A percentile compares a stretch with the other conserved stretches of the same genome.
These are phyloP conservation scores for Philaenus spumarius DNA, from an alignment of 1,140 invertebrate species.

Conservation along the genomic window DNA sequence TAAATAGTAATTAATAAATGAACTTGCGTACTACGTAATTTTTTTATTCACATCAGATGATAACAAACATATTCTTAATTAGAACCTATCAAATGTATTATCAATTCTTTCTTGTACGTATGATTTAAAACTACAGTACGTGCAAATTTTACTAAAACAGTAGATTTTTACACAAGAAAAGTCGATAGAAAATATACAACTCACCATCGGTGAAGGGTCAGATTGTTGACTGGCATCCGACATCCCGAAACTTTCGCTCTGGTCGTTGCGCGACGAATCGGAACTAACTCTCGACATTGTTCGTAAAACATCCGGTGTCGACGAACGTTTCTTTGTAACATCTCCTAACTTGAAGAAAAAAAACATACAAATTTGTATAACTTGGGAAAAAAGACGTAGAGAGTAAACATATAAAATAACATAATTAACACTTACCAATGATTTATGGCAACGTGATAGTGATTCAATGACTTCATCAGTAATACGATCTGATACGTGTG, in stretches of 20 bases:
- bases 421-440: constrained; percentile 44
- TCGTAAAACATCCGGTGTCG: constrained; percentile 51
- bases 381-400: not conserved
- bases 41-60: too few species aligned
- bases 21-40: too few species aligned
- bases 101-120: too few species aligned
- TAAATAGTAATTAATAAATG: too few species aligned
- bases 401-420: not conserved
- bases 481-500: constrained; percentile 71
- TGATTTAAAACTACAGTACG: too few species aligned
- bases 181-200: too few species aligned
- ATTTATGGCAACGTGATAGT: constrained; percentile 61
- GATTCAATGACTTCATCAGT: constrained; percentile 79
- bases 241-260: constrained; percentile 36
- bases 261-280: constrained; percentile 29
- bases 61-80: too few species aligned
- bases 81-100: too few species aligned
- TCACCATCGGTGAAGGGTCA: constrained; percentile 66
- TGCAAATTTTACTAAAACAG: too few species aligned
- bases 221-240: constrained; percentile 43
- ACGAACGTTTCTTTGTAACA: constrained; percentile 49
- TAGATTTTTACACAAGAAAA: too few species aligned
- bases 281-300: constrained; percentile 30
- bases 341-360: constrained; percentile 45
- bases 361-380: constrained; percentile 1